A percentile compares a stretch with the other conserved stretches of the same genome.
These are phyloP conservation scores for Centropus unirufus DNA, from an alignment of 2,113 vertebrate genomes.

Conservation along the genomic window DNA sequence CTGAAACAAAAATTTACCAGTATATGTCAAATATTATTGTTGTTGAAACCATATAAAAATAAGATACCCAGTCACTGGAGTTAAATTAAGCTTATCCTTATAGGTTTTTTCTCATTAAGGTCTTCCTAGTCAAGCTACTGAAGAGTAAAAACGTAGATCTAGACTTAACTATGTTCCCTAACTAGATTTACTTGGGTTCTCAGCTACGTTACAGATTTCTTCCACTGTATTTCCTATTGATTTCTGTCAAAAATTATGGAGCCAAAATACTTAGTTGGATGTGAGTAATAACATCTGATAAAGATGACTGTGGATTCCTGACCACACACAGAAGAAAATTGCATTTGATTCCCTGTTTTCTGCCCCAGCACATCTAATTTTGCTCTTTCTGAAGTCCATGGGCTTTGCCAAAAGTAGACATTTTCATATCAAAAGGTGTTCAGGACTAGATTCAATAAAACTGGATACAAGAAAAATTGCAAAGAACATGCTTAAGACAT, in stretches of 20 bases:
- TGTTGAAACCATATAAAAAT: neutral
- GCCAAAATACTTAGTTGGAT: neutral
- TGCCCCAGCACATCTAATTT: neutral
- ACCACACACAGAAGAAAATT: neutral
- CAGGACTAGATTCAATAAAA: neutral
- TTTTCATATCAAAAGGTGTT: neutral
- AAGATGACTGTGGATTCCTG: neutral
- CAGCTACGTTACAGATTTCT: neutral
- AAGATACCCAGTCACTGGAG: rapidly evolving
- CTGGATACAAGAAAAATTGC: neutral
- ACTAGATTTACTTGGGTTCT: neutral
- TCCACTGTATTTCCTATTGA: neutral
- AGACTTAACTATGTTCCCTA: neutral
- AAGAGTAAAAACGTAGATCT: neutral
- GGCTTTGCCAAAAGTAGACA: neutral
- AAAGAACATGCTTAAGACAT: neutral
- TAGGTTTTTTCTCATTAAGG: neutral
- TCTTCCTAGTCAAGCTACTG: neutral
- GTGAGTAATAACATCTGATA: neutral
- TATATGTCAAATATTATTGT: neutral
- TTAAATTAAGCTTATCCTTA: neutral
- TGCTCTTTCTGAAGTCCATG: neutral
- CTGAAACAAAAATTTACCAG: neutral
- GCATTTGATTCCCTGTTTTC: neutral
- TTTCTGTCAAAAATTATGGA: neutral